Base-by-base conservation (phyloP, 2,888 invertebrate species). In the Malthinus seriepunctatus region DNA sequence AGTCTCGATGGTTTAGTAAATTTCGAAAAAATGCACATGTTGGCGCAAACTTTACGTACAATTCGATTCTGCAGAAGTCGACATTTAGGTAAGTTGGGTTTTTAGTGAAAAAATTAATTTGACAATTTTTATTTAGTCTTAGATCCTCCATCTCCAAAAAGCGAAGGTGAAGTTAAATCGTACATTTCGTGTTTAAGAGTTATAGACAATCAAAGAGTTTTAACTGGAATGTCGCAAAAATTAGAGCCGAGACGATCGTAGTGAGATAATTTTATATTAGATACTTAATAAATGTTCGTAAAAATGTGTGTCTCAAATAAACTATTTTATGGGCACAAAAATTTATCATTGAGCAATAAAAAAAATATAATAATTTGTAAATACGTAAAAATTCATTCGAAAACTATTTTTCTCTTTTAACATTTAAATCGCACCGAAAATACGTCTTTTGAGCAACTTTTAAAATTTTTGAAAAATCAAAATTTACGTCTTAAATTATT, bases 21-120 rank as follows among this genome's bases (percentile, higher is more conserved):
- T 78, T 93, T 93, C 77, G 93, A 93, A 76, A 93, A 93, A 79
- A 93, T 93, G 91, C 91, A 92, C 74, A 90, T 93, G 91, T 83
- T 93, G 72, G 90, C 91, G 12, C 90, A 91, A 77, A 90, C 90
- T 2, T 84, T 93, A 82, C 81, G 90, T 64, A 89, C 87, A 52
- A 86, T 92, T 66, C 80, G 89, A 65, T 88, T 88, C 73, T 91
- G 90, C 76, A 82, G 90, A 67, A 88, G 88, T 69, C 80, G 88
- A 69, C 86, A 86, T 76, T 79, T 88, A 70, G 85, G 88, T 87
- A 77, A 81, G 81, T 73, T 32, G 34, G 31, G 9, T 8, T 23
- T 0, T n/a, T 51, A n/a, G n/a, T n/a, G 5, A 2, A n/a, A 11
- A n/a, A 39, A 12, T n/a, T 6, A 8, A 15, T 6, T 14, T 42